Conservation (phyloP, 2,888 invertebrate species). For the Meta bourneti region DNA sequence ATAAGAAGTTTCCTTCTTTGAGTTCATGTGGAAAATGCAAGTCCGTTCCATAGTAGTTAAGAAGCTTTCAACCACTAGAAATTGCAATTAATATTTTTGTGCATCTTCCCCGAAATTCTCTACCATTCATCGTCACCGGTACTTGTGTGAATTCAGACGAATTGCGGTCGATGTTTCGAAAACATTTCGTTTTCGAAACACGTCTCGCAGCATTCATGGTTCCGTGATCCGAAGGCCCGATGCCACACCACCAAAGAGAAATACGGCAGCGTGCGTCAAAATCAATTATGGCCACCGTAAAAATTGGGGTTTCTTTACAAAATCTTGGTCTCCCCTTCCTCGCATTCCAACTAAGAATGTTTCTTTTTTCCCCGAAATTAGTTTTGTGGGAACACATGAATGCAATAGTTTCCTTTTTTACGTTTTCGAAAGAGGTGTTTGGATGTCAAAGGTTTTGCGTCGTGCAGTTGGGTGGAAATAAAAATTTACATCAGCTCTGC, state of each 20-base stretch:
- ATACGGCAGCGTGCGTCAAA: slow-evolving; percentile 69
- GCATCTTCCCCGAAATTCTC: not conserved
- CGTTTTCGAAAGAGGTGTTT: not conserved
- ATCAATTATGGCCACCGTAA: slow-evolving; percentile 74
- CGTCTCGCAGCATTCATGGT: slow-evolving; percentile 60
- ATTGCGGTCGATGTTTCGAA: slow-evolving; percentile 12
- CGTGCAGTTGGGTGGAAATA: not conserved
- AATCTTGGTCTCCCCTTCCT: slow-evolving; percentile 22
- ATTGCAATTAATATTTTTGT: too few species aligned
- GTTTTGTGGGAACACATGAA: slow-evolving; percentile 61
- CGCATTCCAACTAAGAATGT: slow-evolving; percentile 40
- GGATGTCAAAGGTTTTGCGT: not conserved
- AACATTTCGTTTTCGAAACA: slow-evolving; percentile 40
- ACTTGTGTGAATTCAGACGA: not conserved
- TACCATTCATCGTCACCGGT: not conserved
- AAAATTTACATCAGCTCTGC: not conserved
- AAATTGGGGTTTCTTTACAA: slow-evolving; percentile 63
- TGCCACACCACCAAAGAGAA: slow-evolving; percentile 45
- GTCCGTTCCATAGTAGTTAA: too few species aligned
- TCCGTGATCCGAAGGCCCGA: slow-evolving; percentile 57
- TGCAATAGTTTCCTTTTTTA: slow-evolving; percentile 28
- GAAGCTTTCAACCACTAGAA: too few species aligned
- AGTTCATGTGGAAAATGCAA: too few species aligned
- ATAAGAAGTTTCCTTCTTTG: too few species aligned
- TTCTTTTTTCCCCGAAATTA: slow-evolving; percentile 40